Percentiles rank a stretch among this genome's conserved stretches.
phyloP scores from a whole-genome alignment of 2,888 invertebrate species.

The Phortica magna region DNA sequence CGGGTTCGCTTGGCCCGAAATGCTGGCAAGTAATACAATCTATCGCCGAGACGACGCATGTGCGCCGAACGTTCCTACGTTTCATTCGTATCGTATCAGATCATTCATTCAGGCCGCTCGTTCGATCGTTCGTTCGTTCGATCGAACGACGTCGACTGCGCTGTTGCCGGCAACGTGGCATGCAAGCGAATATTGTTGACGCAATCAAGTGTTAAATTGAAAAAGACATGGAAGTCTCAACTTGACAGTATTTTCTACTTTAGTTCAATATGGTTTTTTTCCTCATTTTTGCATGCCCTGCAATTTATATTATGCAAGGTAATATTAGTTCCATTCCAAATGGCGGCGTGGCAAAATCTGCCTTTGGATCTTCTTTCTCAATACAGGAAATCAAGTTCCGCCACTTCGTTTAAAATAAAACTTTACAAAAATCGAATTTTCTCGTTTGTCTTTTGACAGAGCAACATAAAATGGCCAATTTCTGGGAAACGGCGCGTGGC shows the following conservation, averaged over 20 bases:
- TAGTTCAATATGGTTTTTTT: slow-evolving; percentile 7
- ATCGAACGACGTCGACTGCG: neutral
- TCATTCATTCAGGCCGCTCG: neutral
- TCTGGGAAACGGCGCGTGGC: too few species aligned
- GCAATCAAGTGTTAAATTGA: slow-evolving; percentile 76
- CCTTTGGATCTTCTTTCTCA: too few species aligned
- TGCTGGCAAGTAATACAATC: slow-evolving; percentile 35
- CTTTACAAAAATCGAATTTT: too few species aligned
- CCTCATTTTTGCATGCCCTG: too few species aligned
- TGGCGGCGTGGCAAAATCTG: too few species aligned
- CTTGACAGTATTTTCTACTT: slow-evolving; percentile 56
- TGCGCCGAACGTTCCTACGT: neutral
- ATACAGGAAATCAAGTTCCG: too few species aligned
- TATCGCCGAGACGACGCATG: slow-evolving; percentile 30
- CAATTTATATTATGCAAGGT: too few species aligned
- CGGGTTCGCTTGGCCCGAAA: too few species aligned
- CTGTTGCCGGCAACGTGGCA: neutral
- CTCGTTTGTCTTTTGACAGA: too few species aligned
- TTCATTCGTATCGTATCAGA: neutral
- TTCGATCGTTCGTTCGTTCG: neutral
- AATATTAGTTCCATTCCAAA: too few species aligned
- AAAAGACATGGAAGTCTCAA: slow-evolving; percentile 74
- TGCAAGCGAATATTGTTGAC: slow-evolving; percentile 36
- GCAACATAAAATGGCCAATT: too few species aligned
- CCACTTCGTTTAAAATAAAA: too few species aligned